These are phyloP conservation scores for Cyclophora punctaria DNA, from an alignment of 2,888 invertebrate species.

Conservation along the genomic window DNA sequence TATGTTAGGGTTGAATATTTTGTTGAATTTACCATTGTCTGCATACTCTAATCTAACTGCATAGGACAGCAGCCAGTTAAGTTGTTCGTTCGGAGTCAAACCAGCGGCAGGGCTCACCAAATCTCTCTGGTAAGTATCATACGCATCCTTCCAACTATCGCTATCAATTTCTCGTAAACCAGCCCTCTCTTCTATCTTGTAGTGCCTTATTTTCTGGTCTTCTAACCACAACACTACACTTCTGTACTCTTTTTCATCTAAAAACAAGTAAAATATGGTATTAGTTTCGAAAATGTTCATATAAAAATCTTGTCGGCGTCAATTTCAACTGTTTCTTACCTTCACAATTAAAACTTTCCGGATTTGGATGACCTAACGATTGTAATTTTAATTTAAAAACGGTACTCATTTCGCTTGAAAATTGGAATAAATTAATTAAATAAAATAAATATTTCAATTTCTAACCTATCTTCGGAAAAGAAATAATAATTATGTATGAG, in stretches of 20 bases:
- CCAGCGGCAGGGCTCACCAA: constrained; percentile 81
- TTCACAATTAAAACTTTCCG: constrained; percentile 80
- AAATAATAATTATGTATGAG: no score
- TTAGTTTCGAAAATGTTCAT: no score
- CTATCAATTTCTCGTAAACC: constrained; percentile 80
- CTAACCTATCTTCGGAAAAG: no score
- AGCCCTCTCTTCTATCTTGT: constrained; percentile 87
- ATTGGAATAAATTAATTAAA: no score
- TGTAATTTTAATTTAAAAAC: constrained; percentile 87
- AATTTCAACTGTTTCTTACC: constrained; percentile 64
- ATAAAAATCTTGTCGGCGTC: no score
- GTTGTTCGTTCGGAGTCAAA: constrained; percentile 77
- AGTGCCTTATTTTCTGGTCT: constrained; percentile 93
- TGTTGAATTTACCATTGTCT: constrained; percentile 77
- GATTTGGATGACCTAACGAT: constrained; percentile 85
- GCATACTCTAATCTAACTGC: constrained; percentile 89
- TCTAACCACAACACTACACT: constrained; percentile 93
- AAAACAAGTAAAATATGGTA: constrained; percentile 19
- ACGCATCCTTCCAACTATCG: constrained; percentile 82
- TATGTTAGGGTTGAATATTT: no score
- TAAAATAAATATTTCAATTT: no score
- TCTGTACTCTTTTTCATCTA: constrained; percentile 87
- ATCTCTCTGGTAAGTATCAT: constrained; percentile 83
- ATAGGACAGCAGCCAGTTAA: constrained; percentile 90
- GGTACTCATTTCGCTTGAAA: constrained; percentile 32